phyloP scores from a whole-genome alignment of 2,888 invertebrate species.

The Lasioglossum figueresi region DNA sequence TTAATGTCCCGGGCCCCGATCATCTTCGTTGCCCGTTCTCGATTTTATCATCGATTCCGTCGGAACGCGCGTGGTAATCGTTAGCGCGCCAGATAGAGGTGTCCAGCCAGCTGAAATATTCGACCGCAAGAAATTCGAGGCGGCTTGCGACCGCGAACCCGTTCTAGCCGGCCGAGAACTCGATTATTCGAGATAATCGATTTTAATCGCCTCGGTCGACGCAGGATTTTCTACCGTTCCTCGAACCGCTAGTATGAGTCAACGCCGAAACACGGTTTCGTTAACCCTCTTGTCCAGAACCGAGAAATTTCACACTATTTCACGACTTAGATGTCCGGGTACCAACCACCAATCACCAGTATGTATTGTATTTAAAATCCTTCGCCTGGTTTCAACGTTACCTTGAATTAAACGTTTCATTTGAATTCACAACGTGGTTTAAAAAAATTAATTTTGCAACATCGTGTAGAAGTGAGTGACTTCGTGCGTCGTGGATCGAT shows the following conservation, averaged over 20 bases:
- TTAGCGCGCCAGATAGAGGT: conserved; percentile 6
- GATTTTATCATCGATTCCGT: conserved; percentile 63
- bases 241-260: not conserved
- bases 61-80: conserved; percentile 29
- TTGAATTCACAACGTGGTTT: no score
- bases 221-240: not conserved
- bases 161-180: conserved; percentile 1
- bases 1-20: conserved; percentile 39
- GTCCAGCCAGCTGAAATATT: not conserved
- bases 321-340: not conserved
- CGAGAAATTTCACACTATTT: not conserved
- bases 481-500: no score
- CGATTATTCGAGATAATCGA: conserved; percentile 7
- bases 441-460: no score
- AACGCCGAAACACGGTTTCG: not conserved
- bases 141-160: conserved; percentile 9
- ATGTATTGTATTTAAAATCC: not conserved
- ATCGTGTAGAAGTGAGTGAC: no score
- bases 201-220: conserved; percentile 6
- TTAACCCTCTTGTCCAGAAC: not conserved
- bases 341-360: not conserved
- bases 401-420: no score
- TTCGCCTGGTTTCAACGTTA: not conserved
- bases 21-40: conserved; percentile 30
- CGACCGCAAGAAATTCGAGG: conserved; percentile 40